A percentile compares a stretch with the other conserved stretches of the same genome.
Evolutionary conservation across 2,797 vertebrate genomes (phyloP).

Genomic region (Thunnus albacares): DNA sequence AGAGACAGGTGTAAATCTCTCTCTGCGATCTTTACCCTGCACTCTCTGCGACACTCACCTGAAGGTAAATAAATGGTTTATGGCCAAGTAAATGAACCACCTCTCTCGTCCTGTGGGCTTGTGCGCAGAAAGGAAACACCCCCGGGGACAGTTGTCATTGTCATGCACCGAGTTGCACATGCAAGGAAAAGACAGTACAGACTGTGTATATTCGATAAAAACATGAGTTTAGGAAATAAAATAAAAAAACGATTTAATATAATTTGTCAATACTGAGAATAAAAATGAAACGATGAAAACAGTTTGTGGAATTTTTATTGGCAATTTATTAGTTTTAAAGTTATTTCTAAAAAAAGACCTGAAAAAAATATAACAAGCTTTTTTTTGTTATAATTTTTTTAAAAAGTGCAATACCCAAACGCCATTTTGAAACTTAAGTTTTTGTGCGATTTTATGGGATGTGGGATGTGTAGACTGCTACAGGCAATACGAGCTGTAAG

Average conservation of each 20-base stretch:
- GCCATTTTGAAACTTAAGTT: background rate
- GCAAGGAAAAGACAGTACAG: slow-evolving; percentile 6
- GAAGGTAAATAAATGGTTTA: slow-evolving; percentile 90
- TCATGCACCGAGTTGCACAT: slow-evolving; percentile 25
- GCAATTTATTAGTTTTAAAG: background rate
- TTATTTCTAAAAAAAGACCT: background rate
- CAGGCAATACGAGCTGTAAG: background rate
- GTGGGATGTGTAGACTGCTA: no score
- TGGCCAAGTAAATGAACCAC: slow-evolving; percentile 83
- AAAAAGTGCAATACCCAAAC: background rate
- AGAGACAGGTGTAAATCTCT: slow-evolving; percentile 98
- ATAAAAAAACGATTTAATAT: no score
- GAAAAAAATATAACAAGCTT: background rate
- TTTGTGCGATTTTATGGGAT: background rate
- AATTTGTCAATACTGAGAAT: background rate
- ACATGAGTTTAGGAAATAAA: background rate
- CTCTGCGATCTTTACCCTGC: slow-evolving; percentile 87
- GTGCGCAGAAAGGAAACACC: slow-evolving; percentile 48
- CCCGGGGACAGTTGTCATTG: slow-evolving; percentile 40
- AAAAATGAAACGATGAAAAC: background rate
- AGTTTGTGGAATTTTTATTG: background rate
- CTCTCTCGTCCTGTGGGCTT: slow-evolving; percentile 47
- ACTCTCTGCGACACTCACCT: slow-evolving; percentile 89
- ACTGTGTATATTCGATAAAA: no score
- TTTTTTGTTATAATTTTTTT: background rate